Conservation (phyloP, 2,797 vertebrate genomes). For the Acanthurus tractus region DNA sequence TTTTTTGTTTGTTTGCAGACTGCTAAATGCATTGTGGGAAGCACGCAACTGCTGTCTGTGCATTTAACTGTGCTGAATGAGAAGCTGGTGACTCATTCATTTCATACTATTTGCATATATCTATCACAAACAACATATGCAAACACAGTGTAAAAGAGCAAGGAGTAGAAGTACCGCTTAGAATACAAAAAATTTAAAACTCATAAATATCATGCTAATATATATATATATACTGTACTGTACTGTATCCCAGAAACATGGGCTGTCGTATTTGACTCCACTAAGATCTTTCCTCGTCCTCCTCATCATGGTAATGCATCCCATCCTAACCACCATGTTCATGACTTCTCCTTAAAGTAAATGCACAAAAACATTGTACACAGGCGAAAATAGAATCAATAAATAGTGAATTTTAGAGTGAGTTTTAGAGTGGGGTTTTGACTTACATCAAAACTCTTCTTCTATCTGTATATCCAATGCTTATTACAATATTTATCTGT, state of each 20-base stretch:
- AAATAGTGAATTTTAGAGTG: slow-evolving; percentile 15
- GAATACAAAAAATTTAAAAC: slow-evolving; percentile 66
- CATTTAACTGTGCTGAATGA: slow-evolving; percentile 30
- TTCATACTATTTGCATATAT: slow-evolving; percentile 71
- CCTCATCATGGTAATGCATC: slow-evolving; percentile 18
- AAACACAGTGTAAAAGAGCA: slow-evolving; percentile 72
- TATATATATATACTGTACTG: slow-evolving; percentile 56
- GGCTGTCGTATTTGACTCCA: slow-evolving; percentile 64
- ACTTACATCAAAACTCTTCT: slow-evolving; percentile 20
- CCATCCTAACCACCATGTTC: slow-evolving; percentile 30
- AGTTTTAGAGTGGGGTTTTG: slow-evolving; percentile 22
- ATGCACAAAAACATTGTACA: slow-evolving; percentile 30
- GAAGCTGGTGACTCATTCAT: slow-evolving; percentile 14
- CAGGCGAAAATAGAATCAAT: slow-evolving; percentile 28
- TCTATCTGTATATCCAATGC: not conserved
- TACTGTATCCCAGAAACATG: slow-evolving; percentile 64
- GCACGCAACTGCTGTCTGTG: slow-evolving; percentile 39
- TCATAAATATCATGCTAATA: slow-evolving; percentile 83
- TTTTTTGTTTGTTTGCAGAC: slow-evolving; percentile 23
- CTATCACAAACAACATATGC: slow-evolving; percentile 72
- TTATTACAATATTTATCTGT: not conserved
- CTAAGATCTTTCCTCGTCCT: slow-evolving; percentile 32
- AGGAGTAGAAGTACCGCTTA: slow-evolving; percentile 61
- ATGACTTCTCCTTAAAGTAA: slow-evolving; percentile 15
- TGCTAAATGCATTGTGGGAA: slow-evolving; percentile 57